These are phyloP conservation scores for Hypocryptadius cinnamomeus DNA, from an alignment of 2,113 vertebrate genomes.

Conservation along the genomic window DNA sequence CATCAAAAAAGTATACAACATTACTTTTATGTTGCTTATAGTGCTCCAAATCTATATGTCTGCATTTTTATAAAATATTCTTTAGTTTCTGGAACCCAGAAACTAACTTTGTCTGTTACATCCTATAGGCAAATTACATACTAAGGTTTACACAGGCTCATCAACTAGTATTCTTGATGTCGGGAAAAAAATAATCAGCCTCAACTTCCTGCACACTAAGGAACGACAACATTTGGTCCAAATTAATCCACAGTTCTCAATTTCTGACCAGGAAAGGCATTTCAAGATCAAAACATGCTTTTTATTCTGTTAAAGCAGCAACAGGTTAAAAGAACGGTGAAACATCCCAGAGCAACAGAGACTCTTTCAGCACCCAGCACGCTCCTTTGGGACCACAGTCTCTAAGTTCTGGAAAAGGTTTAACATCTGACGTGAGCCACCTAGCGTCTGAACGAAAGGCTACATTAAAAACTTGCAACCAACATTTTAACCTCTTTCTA, in stretches of 20 bases:
- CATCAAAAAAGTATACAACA: neutral
- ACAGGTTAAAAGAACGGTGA: neutral
- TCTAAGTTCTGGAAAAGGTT: neutral
- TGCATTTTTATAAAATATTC: neutral
- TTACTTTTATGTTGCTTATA: neutral
- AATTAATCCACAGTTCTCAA: neutral
- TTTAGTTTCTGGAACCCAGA: neutral
- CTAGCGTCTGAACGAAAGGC: constrained; percentile 13
- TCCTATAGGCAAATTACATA: neutral
- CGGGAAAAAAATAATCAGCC: neutral
- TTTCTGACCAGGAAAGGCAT: neutral
- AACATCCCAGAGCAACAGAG: neutral
- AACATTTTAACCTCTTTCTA: neutral
- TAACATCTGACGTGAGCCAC: constrained; percentile 43
- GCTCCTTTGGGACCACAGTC: neutral
- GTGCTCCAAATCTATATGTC: neutral
- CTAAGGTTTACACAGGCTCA: neutral
- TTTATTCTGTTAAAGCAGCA: neutral
- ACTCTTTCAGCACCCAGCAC: neutral
- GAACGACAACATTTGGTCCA: neutral
- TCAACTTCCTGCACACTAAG: neutral
- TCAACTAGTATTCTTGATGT: neutral
- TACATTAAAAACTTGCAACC: neutral
- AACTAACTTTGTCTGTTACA: neutral
- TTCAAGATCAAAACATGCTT: neutral